These are phyloP conservation scores for Pseudomyrmex gracilis DNA, from an alignment of 1,140 invertebrate genomes.

Conservation along the genomic window DNA sequence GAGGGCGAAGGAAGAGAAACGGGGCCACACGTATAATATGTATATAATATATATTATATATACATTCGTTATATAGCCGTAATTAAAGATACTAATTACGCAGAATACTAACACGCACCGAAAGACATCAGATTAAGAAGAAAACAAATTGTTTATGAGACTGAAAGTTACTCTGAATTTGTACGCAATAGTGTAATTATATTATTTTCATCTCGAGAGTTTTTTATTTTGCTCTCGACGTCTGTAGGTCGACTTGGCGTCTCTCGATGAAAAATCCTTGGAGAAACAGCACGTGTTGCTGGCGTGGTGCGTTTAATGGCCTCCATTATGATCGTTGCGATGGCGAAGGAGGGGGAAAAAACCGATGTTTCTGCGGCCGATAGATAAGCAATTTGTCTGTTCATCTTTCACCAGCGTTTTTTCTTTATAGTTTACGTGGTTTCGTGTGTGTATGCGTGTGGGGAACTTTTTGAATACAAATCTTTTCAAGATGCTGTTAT, in stretches of 20 bases:
- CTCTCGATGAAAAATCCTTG: constrained; percentile 76
- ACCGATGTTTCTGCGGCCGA: constrained; percentile 71
- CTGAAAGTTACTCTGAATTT: not conserved
- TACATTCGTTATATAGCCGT: not conserved
- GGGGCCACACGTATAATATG: not conserved
- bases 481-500: not conserved
- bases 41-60: not conserved
- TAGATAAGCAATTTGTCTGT: constrained; percentile 80
- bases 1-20: constrained; percentile 15
- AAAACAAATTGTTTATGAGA: constrained; percentile 21
- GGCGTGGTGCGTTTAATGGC: constrained; percentile 78
- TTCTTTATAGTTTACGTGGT: constrained; percentile 16
- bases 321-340: constrained; percentile 75
- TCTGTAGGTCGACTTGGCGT: constrained; percentile 25
- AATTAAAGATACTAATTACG: constrained; percentile 54
- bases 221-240: not conserved
- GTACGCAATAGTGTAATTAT: too few species aligned
- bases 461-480: not conserved
- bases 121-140: constrained; percentile 9
- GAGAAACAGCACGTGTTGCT: constrained; percentile 76
- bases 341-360: constrained; percentile 7
- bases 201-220: not conserved
- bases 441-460: not conserved
- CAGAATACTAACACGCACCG: constrained; percentile 1
- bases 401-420: constrained; percentile 48